These are phyloP conservation scores for Actenoides hombroni DNA, from an alignment of 2,113 vertebrate species.

Conservation along the genomic window DNA sequence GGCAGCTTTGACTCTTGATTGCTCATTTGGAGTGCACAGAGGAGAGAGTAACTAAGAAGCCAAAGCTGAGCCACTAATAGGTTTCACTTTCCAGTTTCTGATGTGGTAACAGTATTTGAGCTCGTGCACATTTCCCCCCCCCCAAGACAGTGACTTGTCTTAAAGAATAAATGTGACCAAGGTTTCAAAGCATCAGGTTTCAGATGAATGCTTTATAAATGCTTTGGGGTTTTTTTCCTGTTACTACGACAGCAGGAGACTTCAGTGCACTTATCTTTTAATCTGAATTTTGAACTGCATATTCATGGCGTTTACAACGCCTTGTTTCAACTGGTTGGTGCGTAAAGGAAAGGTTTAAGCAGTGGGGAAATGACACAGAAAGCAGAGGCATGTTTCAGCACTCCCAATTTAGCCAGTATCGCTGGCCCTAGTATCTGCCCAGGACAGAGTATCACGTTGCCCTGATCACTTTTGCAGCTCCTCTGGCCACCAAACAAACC, in stretches of 20 bases:
- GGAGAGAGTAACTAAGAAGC: conserved; percentile 5
- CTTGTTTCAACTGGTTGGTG: not conserved
- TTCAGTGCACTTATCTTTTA: not conserved
- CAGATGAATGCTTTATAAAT: not conserved
- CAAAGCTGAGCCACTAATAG: not conserved
- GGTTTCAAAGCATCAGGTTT: not conserved
- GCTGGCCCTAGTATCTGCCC: not conserved
- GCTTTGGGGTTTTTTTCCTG: not conserved
- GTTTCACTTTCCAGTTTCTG: conserved; percentile 37
- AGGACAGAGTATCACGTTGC: not conserved
- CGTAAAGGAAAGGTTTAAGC: not conserved
- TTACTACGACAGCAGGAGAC: not conserved
- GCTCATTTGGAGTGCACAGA: not conserved
- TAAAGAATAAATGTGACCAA: not conserved
- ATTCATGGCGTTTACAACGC: not conserved
- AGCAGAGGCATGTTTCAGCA: not conserved
- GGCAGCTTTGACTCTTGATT: not conserved
- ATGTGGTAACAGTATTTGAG: not conserved
- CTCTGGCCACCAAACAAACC: accelerated
- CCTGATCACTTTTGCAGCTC: not conserved
- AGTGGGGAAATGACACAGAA: not conserved
- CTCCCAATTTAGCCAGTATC: not conserved
- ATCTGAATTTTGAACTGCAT: not conserved
- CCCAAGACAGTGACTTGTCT: not conserved
- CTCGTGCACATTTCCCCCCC: not conserved